These are phyloP conservation scores for Bombus impatiens DNA, from an alignment of 1,140 invertebrate species.

Conservation along the genomic window DNA sequence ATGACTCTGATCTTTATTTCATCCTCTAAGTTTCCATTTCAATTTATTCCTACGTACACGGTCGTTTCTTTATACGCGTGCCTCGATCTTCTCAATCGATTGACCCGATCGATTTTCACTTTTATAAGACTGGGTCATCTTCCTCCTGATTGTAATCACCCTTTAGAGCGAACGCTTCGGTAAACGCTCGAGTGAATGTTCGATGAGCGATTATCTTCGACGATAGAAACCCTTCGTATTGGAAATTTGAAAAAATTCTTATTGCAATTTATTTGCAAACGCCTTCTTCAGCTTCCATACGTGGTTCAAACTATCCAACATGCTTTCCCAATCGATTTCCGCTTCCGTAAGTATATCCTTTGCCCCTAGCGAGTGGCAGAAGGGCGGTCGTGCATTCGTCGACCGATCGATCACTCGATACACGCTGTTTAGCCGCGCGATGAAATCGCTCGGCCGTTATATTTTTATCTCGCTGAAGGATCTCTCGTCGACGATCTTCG, in stretches of 20 bases:
- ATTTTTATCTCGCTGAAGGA: conserved; percentile 21
- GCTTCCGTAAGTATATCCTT: not conserved
- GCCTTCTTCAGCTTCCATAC: not conserved
- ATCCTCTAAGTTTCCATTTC: too few species aligned
- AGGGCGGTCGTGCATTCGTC: not conserved
- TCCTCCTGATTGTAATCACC: too few species aligned
- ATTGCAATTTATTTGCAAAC: not conserved
- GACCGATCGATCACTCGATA: conserved; percentile 33
- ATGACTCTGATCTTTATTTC: too few species aligned
- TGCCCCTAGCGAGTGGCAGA: not conserved
- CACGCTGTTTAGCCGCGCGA: conserved; percentile 10
- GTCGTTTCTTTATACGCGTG: not conserved
- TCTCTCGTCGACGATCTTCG: not conserved
- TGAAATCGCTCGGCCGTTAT: conserved; percentile 14
- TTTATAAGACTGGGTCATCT: too few species aligned
- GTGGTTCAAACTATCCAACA: not conserved
- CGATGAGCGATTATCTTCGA: too few species aligned
- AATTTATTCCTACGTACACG: not conserved
- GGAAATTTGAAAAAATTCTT: too few species aligned
- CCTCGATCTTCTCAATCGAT: not conserved
- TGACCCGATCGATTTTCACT: not conserved
- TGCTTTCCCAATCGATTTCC: conserved; percentile 5
- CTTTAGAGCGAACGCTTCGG: too few species aligned
- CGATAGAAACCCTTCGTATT: too few species aligned
- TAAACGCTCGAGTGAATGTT: too few species aligned